Percentiles rank a stretch among this genome's conserved stretches.
Evolutionary conservation across 2,888 invertebrate species (phyloP).

Genomic region (Dynastes grantii): DNA sequence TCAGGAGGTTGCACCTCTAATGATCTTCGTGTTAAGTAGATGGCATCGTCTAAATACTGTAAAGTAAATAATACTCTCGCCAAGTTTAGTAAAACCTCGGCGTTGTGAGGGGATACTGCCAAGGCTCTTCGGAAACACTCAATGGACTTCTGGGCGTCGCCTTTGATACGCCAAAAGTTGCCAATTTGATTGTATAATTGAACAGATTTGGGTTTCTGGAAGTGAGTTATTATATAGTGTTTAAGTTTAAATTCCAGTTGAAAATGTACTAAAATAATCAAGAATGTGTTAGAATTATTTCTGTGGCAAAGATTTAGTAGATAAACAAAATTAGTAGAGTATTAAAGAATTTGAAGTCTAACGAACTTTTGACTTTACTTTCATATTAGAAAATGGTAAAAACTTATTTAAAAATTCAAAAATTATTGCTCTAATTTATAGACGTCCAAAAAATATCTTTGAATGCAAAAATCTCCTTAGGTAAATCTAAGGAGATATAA

Average conservation of each 20-base stretch:
- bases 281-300: no score
- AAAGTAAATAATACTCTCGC: conserved; percentile 89
- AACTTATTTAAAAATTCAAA: no score
- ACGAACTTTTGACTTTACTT: no score
- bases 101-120: conserved; percentile 88
- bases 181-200: conserved; percentile 93
- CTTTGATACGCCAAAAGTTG: conserved; percentile 93
- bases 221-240: conserved; percentile 42
- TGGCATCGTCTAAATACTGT: conserved; percentile 92
- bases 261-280: not conserved
- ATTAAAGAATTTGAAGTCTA: no score
- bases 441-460: no score
- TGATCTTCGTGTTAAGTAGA: conserved; percentile 88
- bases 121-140: conserved; percentile 92
- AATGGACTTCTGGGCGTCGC: conserved; percentile 88
- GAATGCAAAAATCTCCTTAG: no score
- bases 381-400: no score
- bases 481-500: no score
- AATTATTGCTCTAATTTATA: no score
- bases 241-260: not conserved
- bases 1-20: conserved; percentile 89
- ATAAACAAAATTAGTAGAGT: no score
- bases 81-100: conserved; percentile 88
- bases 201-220: conserved; percentile 84
- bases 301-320: no score